These are phyloP conservation scores for Isoperla grammatica DNA, from an alignment of 2,888 invertebrate genomes.

Conservation along the genomic window DNA sequence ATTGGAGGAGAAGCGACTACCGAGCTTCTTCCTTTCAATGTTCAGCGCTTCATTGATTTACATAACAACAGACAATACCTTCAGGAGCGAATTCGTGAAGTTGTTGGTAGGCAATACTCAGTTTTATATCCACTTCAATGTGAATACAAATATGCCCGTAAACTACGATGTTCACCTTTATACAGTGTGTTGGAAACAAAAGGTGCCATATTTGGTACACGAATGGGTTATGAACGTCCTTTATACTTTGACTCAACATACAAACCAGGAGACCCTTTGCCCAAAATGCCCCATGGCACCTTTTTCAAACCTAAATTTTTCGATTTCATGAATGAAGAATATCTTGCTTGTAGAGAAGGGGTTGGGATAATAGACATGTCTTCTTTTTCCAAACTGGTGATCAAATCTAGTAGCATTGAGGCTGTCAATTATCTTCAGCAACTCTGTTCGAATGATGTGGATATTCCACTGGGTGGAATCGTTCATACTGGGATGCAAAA, in stretches of 20 bases:
- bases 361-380: slow-evolving; percentile 75
- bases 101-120: slow-evolving; percentile 57
- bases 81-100: slow-evolving; percentile 57
- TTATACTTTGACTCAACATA: slow-evolving; percentile 58
- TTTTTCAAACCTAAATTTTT: slow-evolving; percentile 66
- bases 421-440: slow-evolving; percentile 58
- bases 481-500: slow-evolving; percentile 68
- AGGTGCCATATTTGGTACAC: slow-evolving; percentile 62
- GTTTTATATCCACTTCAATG: slow-evolving; percentile 54
- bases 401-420: slow-evolving; percentile 56
- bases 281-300: slow-evolving; percentile 54
- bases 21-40: slow-evolving; percentile 57
- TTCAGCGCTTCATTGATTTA: slow-evolving; percentile 59
- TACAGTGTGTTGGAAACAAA: slow-evolving; percentile 58
- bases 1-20: slow-evolving; percentile 57
- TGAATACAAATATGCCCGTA: slow-evolving; percentile 56
- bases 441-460: slow-evolving; percentile 61
- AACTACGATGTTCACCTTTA: slow-evolving; percentile 61
- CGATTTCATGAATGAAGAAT: slow-evolving; percentile 62
- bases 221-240: slow-evolving; percentile 67
- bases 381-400: slow-evolving; percentile 69
- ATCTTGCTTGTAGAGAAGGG: slow-evolving; percentile 66
- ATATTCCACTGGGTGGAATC: slow-evolving; percentile 57
- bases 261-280: slow-evolving; percentile 46
- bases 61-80: slow-evolving; percentile 59